Evolutionary conservation across 2,797 vertebrate genomes (phyloP).

Genomic region (Myripristis jacobus): DNA sequence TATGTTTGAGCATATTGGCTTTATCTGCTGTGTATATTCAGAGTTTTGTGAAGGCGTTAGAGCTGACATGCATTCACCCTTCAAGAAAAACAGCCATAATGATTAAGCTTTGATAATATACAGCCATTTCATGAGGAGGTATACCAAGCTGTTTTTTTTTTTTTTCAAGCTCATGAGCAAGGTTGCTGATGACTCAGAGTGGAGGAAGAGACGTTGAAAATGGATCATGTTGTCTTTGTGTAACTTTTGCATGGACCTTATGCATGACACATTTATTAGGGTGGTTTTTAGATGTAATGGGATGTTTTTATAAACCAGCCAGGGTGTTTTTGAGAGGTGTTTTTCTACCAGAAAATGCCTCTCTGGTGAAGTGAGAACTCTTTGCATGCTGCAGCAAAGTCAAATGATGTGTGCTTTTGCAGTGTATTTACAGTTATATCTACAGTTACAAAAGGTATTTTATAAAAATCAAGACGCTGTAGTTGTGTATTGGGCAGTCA

Average conservation of each 20-base stretch:
- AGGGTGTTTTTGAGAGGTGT: slow-evolving; percentile 46
- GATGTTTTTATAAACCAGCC: slow-evolving; percentile 51
- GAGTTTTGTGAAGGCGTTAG: slow-evolving; percentile 16
- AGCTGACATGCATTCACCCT: slow-evolving; percentile 7
- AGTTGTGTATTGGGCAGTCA: slow-evolving; percentile 28
- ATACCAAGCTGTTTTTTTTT: slow-evolving; percentile 9
- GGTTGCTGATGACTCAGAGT: slow-evolving; percentile 51
- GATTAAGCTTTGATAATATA: slow-evolving; percentile 35
- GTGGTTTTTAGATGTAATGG: slow-evolving; percentile 63
- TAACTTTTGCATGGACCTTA: slow-evolving; percentile 73
- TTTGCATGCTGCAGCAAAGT: slow-evolving; percentile 80
- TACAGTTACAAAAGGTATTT: slow-evolving; percentile 63
- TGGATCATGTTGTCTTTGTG: slow-evolving; percentile 63
- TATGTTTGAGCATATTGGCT: slow-evolving; percentile 12
- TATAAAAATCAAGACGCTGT: slow-evolving; percentile 54
- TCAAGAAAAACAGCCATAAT: slow-evolving; percentile 20
- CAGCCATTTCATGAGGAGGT: slow-evolving; percentile 42
- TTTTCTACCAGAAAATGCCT: slow-evolving; percentile 35
- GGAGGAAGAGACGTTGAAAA: not conserved
- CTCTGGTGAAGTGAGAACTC: slow-evolving; percentile 41
- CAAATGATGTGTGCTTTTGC: slow-evolving; percentile 62
- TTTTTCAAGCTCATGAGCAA: slow-evolving; percentile 17
- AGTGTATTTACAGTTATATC: slow-evolving; percentile 59
- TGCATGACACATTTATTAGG: slow-evolving; percentile 70
- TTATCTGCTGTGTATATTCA: slow-evolving; percentile 34